A percentile compares a stretch with the other conserved stretches of the same genome.
Conservation (phyloP, 2,888 invertebrate species). For the Dasysyrphus tricinctus region DNA sequence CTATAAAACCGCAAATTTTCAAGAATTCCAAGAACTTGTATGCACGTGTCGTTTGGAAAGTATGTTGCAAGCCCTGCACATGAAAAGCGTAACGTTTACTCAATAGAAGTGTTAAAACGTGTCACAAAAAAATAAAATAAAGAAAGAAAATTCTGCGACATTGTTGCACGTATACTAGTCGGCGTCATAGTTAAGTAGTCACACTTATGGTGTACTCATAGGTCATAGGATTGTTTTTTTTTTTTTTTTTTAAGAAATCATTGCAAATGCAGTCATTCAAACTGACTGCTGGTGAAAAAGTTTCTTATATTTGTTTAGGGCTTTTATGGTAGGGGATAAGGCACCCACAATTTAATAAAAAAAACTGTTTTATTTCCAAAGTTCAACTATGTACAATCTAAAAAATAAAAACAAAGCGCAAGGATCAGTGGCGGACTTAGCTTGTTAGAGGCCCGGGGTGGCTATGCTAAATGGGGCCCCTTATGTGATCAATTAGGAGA, state of each 20-base stretch:
- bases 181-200: conserved; percentile 9
- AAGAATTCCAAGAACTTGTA: conserved; percentile 39
- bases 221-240: not conserved
- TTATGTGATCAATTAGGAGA: too few species aligned
- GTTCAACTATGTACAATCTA: too few species aligned
- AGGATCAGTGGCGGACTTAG: too few species aligned
- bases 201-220: not conserved
- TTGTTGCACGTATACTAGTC: conserved; percentile 27
- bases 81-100: conserved; percentile 34
- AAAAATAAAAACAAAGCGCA: too few species aligned
- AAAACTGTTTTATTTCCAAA: not conserved
- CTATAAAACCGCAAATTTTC: conserved; percentile 38
- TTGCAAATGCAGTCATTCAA: conserved; percentile 6
- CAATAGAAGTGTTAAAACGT: conserved; percentile 44
- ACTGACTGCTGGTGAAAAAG: not conserved
- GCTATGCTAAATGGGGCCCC: too few species aligned
- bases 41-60: conserved; percentile 27
- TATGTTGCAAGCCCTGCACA: conserved; percentile 35
- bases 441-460: too few species aligned
- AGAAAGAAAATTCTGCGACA: conserved; percentile 2
- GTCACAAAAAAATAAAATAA: conserved; percentile 16
- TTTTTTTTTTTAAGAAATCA: not conserved
- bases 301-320: not conserved
- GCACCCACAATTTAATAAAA: not conserved
- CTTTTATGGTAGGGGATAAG: too few species aligned